phyloP scores from a whole-genome alignment of 2,888 invertebrate genomes.

The Caenorhabditis angaria region DNA sequence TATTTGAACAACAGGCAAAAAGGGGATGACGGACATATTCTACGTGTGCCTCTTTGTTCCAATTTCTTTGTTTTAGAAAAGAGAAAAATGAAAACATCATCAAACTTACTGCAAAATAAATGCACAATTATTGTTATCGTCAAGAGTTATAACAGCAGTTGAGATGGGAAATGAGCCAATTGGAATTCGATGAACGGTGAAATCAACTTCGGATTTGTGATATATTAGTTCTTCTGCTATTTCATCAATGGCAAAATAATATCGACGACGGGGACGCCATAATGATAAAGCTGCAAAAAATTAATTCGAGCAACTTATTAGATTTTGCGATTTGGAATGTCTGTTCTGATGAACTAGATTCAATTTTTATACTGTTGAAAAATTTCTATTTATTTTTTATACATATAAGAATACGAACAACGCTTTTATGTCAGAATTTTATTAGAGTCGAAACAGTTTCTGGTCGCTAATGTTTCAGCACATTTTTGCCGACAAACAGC shows the following conservation, averaged over 20 bases:
- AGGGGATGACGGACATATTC: constrained; percentile 4
- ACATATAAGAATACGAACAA: too few species aligned
- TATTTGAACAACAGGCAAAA: constrained; percentile 34
- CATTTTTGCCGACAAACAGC: too few species aligned
- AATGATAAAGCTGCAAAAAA: constrained; percentile 57
- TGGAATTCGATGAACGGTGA: constrained; percentile 44
- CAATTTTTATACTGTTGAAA: too few species aligned
- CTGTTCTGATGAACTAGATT: too few species aligned
- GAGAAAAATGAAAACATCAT: background rate
- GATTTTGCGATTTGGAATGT: too few species aligned
- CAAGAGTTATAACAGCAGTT: constrained; percentile 52
- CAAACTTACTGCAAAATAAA: constrained; percentile 63
- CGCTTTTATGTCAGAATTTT: too few species aligned
- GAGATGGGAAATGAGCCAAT: constrained; percentile 53
- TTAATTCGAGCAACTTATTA: too few species aligned
- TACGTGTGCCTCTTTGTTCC: constrained; percentile 32
- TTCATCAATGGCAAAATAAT: constrained; percentile 67
- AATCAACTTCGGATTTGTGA: constrained; percentile 62
- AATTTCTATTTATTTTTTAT: too few species aligned
- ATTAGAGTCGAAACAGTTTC: too few species aligned
- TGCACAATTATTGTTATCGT: constrained; percentile 56
- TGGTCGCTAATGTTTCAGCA: too few species aligned
- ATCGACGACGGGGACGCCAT: constrained; percentile 54
- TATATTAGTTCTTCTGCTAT: constrained; percentile 60
- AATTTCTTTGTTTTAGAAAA: constrained; percentile 40